Percentiles rank a stretch among this genome's conserved stretches.
Conservation (phyloP, 2,888 invertebrate species). For the Phymatocera aterrima region DNA sequence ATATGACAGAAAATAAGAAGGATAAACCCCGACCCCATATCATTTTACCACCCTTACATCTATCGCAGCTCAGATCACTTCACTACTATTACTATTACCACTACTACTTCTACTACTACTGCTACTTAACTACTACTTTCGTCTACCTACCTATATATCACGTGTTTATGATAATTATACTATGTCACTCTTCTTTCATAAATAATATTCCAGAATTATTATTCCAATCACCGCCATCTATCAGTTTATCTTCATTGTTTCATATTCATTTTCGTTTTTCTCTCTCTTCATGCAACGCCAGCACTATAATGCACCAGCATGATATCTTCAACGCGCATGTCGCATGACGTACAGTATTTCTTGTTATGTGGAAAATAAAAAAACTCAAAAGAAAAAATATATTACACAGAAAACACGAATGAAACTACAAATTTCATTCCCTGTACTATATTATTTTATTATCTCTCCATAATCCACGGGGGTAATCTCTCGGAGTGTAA, state of each 20-base stretch:
- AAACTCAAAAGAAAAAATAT: background rate
- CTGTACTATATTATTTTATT: background rate
- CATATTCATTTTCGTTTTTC: slow-evolving; percentile 31
- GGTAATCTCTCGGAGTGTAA: background rate
- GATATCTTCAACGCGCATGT: slow-evolving; percentile 34
- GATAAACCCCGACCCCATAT: slow-evolving; percentile 45
- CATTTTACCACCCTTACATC: slow-evolving; percentile 51
- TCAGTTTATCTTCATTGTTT: slow-evolving; percentile 35
- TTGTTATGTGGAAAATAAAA: slow-evolving; percentile 11
- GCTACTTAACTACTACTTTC: no score
- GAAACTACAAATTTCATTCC: slow-evolving; percentile 36
- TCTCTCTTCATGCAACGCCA: slow-evolving; percentile 40
- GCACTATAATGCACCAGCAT: slow-evolving; percentile 44
- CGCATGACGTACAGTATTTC: slow-evolving; percentile 43
- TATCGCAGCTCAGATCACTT: slow-evolving; percentile 53
- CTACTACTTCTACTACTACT: no score
- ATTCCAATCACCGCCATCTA: slow-evolving; percentile 41
- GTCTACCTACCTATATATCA: background rate
- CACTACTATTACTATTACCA: no score
- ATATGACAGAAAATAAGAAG: slow-evolving; percentile 32
- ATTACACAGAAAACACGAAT: background rate
- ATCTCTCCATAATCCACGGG: background rate
- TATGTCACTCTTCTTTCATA: slow-evolving; percentile 16
- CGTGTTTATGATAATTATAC: background rate
- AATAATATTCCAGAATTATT: slow-evolving; percentile 40